Evolutionary conservation across 2,797 vertebrate genomes (phyloP).

Genomic region (Sebastiscus tertius): DNA sequence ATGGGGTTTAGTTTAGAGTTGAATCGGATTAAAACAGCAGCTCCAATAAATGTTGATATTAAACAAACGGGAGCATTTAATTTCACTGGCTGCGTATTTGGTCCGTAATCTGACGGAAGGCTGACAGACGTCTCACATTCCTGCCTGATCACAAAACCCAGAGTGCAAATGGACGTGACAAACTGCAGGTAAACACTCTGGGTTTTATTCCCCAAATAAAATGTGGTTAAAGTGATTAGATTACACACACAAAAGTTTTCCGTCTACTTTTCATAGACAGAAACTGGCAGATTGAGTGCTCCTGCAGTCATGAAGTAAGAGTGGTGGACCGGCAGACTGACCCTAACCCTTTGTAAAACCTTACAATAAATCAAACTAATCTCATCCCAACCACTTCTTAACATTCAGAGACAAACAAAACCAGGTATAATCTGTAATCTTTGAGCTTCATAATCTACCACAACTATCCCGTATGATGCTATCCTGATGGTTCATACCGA

Average conservation of each 20-base stretch:
- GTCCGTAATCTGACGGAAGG: background rate
- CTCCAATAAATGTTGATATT: conserved; percentile 24
- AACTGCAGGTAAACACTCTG: conserved; percentile 19
- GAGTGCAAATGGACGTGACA: conserved; percentile 7
- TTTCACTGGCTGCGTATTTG: background rate
- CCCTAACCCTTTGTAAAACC: no score
- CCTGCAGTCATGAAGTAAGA: background rate
- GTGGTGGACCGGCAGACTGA: no score
- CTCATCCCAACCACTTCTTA: no score
- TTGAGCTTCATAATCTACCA: no score
- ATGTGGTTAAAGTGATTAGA: background rate
- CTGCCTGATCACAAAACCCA: background rate
- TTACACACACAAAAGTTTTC: no score
- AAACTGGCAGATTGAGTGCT: background rate
- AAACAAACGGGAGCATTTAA: conserved; percentile 33
- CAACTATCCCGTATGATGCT: no score
- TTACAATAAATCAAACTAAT: no score
- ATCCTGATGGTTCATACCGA: no score
- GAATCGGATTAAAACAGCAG: conserved; percentile 32
- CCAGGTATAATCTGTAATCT: no score
- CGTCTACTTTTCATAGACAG: conserved; percentile 20
- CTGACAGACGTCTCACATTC: conserved; percentile 22
- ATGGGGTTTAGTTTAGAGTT: conserved; percentile 38
- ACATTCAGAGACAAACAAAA: no score
- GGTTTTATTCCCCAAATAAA: conserved; percentile 34